phyloP scores from a whole-genome alignment of 2,888 invertebrate genomes.

The Dolomedes plantarius region DNA sequence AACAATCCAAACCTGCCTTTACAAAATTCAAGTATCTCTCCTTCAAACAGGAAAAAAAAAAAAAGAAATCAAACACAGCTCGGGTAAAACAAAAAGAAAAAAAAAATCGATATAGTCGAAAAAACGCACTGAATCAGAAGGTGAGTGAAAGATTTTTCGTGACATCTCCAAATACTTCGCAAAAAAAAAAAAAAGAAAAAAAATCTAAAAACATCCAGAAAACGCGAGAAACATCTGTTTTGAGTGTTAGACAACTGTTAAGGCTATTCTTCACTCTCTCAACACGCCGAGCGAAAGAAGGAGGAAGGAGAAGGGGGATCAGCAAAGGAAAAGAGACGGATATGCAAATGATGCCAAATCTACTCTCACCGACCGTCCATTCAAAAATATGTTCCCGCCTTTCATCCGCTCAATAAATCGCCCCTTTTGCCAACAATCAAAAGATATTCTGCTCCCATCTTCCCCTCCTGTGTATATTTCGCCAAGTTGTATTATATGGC shows the following conservation, averaged over 20 bases:
- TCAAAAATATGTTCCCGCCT: conserved; percentile 66
- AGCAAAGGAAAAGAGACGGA: conserved; percentile 37
- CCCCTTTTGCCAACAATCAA: conserved; percentile 69
- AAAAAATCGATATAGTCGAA: conserved; percentile 10
- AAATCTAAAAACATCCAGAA: not conserved
- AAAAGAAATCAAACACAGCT: not conserved
- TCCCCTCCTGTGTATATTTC: conserved; percentile 29
- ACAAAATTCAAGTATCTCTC: conserved; percentile 6
- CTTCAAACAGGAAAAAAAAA: not conserved
- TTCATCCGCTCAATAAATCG: conserved; percentile 67
- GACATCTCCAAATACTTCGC: conserved; percentile 42
- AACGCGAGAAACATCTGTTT: conserved; percentile 64
- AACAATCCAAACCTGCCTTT: not conserved
- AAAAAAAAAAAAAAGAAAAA: conserved; percentile 18
- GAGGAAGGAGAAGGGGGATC: conserved; percentile 11
- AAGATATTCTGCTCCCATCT: conserved; percentile 58
- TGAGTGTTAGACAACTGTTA: conserved; percentile 69
- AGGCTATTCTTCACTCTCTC: conserved; percentile 65
- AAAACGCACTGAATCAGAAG: conserved; percentile 31
- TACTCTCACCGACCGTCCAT: conserved; percentile 61
- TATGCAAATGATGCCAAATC: conserved; percentile 70
- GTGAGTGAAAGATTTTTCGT: conserved; percentile 65
- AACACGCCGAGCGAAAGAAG: not conserved
- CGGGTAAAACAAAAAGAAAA: not conserved
- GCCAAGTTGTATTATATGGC: conserved; percentile 53